Evolutionary conservation across 2,797 vertebrate genomes (phyloP), one percentile per base, ranked within the genome.

Genomic region (Myioborus melanocephalus): DNA sequence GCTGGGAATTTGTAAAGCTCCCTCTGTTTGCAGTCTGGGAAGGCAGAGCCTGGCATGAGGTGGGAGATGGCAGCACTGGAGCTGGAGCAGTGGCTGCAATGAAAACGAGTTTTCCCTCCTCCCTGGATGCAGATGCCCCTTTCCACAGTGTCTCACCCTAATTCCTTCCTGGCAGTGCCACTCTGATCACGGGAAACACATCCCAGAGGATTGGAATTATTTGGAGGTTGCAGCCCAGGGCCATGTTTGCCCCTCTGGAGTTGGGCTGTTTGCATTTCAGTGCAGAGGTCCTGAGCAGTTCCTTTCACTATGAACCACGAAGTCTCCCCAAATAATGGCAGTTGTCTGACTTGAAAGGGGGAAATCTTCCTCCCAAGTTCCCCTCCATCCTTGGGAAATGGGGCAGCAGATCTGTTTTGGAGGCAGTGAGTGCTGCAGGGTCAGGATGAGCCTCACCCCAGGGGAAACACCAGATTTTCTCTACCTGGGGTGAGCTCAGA

Each of bases 231-330:
- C 59, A 84, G 59, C 9, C 35, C 26, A 16, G 57, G 46, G 11
- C 28, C 28, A 1, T 3, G 6, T 55, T 65, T 43, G 3, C 12
- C 12, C 23, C 32, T 49, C 37, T 8, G 17, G 43, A 50, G 3
- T 0, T 43, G 20, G 24, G 57, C 10, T 76, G 22, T 28, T 92
- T 83, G 24, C 28, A 16, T 34, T 94, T 83, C 46, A 34, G 0
- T 32, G 24, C 37, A 57, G 72, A 28, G 4, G 1, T 14, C 10
- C 39, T 14, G 23, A 86, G 41, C 44, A 8, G 7, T 65, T 27
- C 21, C 2, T 87, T 85, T 56, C 46, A 6, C 16, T 16, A 4
- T 7, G 46, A n/a, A 26, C 30, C 3, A 17, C 0, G 0, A 12
- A 84, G 10, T 19, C 9, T 65, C 39, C 46, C 15, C 4, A 80